Evolutionary conservation across 1,140 invertebrate species (phyloP), one percentile per base, ranked within the genome.

Genomic region (Ridgeia piscesae): DNA sequence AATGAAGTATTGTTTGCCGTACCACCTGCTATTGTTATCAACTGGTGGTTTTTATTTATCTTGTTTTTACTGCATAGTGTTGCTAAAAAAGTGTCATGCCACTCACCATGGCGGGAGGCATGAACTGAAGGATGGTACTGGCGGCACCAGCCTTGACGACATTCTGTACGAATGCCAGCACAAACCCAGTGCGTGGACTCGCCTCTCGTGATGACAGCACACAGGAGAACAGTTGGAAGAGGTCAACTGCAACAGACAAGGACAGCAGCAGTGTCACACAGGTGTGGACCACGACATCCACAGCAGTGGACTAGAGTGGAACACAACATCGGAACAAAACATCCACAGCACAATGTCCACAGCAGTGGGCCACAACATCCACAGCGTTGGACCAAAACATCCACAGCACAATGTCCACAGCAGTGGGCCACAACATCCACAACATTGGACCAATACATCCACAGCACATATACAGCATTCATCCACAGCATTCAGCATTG

Each of bases 151-250:
- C 98, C 94, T 97, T 97, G 1, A 98, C 98, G 35, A 98, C 96
- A 94, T 97, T 97, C 92, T 97, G 97, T n/a, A 98, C 96, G 95
- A 99, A 98, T 93, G 98, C 97, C 92, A 98, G 97, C 91, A 98
- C 97, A 95, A 99, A 98, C 94, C 98, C 97, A 8, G 98, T 98
- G 94, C 98, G 97, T 91, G 98, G 98, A 31, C 98, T 98, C 0
- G 98, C 97, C 0, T 97, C 97, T 93, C 98, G 97, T 94, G 97
- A 97, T 31, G 97, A 97, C n/a, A 97, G 97, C 33, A 98, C 97
- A 92, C 97, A 97, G 21, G 97, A 96, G 93, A 98, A 98, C 89
- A 97, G 97, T 34, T 97, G 97, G 94, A 98, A 98, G 6, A 98
- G 95, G 93, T 97, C 94, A 6, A 94, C 35, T 48, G 50, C 89